Conservation (phyloP, 2,888 invertebrate genomes). For the Trilocha varians region DNA sequence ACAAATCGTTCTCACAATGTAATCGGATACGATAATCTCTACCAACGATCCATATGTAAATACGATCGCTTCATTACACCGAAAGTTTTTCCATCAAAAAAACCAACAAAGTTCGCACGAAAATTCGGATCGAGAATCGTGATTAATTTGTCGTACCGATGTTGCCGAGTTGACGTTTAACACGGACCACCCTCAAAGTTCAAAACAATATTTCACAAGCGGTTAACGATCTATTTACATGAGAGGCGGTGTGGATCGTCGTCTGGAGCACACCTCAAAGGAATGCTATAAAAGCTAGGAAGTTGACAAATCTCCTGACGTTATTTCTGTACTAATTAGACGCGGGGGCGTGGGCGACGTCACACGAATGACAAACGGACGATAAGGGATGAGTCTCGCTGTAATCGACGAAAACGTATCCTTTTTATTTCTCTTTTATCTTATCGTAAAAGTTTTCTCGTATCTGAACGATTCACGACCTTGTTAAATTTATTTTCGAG, state of each 20-base stretch:
- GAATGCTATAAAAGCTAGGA: constrained; percentile 61
- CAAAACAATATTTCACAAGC: constrained; percentile 53
- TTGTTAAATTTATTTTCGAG: no score
- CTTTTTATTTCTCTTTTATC: no score
- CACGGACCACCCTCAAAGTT: constrained; percentile 47
- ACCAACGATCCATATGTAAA: no score
- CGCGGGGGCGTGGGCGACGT: constrained; percentile 47
- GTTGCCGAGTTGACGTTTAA: constrained; percentile 19
- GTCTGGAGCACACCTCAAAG: constrained; percentile 45
- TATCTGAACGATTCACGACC: no score
- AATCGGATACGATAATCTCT: no score
- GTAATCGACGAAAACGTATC: constrained; percentile 5
- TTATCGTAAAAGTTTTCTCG: no score
- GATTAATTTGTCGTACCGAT: constrained; percentile 20
- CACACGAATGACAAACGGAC: constrained; percentile 44
- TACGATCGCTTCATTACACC: no score
- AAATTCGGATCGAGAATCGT: constrained; percentile 19
- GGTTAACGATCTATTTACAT: constrained; percentile 61
- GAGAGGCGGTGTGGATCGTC: constrained; percentile 33
- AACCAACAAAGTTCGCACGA: constrained; percentile 14
- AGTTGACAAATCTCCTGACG: constrained; percentile 66
- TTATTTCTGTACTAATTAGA: constrained; percentile 73
- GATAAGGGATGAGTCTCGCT: constrained; percentile 20
- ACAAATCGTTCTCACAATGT: no score
- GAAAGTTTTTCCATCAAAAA: constrained; percentile 22